phyloP scores from a whole-genome alignment of 2,888 invertebrate species.

The Rhagonycha lutea region DNA sequence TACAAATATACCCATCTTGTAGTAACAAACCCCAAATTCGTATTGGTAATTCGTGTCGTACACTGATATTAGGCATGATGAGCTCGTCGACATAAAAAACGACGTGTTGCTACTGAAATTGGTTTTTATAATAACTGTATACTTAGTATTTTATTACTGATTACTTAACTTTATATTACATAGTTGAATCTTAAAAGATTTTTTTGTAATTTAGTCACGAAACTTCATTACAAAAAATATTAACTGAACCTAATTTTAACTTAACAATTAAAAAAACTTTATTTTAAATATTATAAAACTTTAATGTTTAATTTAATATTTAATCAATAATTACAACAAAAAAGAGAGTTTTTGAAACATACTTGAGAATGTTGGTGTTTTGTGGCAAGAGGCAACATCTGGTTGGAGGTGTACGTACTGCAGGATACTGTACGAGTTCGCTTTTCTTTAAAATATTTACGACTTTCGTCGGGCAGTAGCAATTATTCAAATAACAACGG shows the following conservation, averaged over 20 bases:
- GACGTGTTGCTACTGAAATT: slow-evolving; percentile 3
- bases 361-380: not conserved
- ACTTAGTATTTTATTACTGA: not conserved
- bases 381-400: not conserved
- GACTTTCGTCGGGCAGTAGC: not conserved
- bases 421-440: not conserved
- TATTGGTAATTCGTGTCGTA: slow-evolving; percentile 25
- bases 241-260: not conserved
- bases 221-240: not conserved
- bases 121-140: not conserved
- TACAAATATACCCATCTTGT: slow-evolving; percentile 39
- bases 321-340: not conserved
- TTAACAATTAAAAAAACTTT: not conserved
- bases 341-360: not conserved
- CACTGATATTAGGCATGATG: slow-evolving; percentile 19
- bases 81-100: slow-evolving; percentile 12
- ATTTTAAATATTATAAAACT: too few relatives aligned
- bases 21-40: slow-evolving; percentile 25
- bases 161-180: not conserved
- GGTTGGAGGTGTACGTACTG: not conserved
- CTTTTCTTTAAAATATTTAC: not conserved
- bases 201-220: not conserved
- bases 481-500: not conserved
- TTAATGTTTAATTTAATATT: not conserved
- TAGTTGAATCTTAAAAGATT: not conserved